phyloP scores from a whole-genome alignment of 2,888 invertebrate genomes.

The Merodon equestris region DNA sequence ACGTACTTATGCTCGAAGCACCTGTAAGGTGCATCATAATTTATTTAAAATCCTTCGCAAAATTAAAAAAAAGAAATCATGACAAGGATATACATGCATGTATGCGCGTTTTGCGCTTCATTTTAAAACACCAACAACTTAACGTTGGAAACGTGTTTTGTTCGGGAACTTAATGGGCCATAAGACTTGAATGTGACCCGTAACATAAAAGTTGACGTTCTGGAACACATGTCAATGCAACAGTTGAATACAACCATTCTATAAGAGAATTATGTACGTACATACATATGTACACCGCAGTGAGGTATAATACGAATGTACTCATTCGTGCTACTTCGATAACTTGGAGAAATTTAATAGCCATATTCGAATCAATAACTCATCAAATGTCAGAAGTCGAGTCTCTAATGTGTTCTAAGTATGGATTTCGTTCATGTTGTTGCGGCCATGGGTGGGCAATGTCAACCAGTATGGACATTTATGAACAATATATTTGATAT shows the following conservation, averaged over 20 bases:
- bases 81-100: constrained; percentile 20
- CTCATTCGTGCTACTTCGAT: constrained; percentile 45
- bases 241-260: constrained; percentile 50
- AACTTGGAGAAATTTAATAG: neutral
- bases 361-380: no score
- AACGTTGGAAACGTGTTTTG: constrained; percentile 33
- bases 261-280: constrained; percentile 20
- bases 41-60: constrained; percentile 49
- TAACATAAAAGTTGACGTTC: constrained; percentile 39
- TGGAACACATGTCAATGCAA: constrained; percentile 54
- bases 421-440: no score
- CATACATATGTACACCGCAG: neutral
- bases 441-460: no score
- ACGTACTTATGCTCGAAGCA: constrained; percentile 24
- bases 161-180: constrained; percentile 29
- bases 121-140: constrained; percentile 42
- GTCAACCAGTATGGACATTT: no score
- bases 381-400: no score
- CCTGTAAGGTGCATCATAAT: constrained; percentile 46
- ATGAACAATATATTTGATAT: no score
- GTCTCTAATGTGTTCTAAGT: no score
- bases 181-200: constrained; percentile 23
- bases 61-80: constrained; percentile 25
- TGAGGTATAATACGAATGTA: no score
- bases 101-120: constrained; percentile 38